Conservation (phyloP, 64 coral and sea anemone species). For the Montipora efflorescens region DNA sequence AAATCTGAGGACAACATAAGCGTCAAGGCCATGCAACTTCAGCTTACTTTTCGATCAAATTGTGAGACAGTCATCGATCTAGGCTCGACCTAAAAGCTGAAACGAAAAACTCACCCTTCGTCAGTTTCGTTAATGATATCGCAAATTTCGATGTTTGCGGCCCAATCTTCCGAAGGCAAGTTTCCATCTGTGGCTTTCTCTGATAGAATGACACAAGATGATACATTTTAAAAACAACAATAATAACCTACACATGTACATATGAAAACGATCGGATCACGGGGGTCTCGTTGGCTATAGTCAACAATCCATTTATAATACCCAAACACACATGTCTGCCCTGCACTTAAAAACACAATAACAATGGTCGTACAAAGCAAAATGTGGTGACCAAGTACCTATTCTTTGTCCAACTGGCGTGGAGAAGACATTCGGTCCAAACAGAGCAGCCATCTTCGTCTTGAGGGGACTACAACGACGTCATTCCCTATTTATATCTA, state of each 20-base stretch:
- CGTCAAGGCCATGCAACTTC: neutral
- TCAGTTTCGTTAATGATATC: slow-evolving; percentile 99
- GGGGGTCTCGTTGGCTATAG: no score
- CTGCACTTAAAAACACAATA: neutral
- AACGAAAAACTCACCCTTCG: slow-evolving; percentile 80
- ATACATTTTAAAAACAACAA: no score
- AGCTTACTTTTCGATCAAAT: neutral
- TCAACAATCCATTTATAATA: neutral
- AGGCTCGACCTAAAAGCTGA: neutral
- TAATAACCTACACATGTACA: no score
- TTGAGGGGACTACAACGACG: slow-evolving; percentile 60
- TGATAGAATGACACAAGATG: slow-evolving; percentile 30
- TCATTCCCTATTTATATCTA: slow-evolving; percentile 72
- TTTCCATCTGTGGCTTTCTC: slow-evolving; percentile 93
- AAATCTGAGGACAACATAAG: no score
- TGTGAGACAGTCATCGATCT: neutral
- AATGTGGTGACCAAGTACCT: slow-evolving; percentile 53
- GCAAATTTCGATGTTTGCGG: slow-evolving; percentile 99
- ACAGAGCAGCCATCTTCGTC: slow-evolving; percentile 96
- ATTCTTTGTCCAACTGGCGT: slow-evolving; percentile 99
- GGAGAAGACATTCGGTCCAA: slow-evolving; percentile 88
- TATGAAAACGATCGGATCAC: no score
- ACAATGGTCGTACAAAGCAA: neutral
- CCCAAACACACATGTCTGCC: neutral
- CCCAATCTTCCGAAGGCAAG: slow-evolving; percentile 98